Evolutionary conservation across 2,888 invertebrate species (phyloP), one percentile per base, ranked within the genome.

Genomic region (Byasa hedistus): DNA sequence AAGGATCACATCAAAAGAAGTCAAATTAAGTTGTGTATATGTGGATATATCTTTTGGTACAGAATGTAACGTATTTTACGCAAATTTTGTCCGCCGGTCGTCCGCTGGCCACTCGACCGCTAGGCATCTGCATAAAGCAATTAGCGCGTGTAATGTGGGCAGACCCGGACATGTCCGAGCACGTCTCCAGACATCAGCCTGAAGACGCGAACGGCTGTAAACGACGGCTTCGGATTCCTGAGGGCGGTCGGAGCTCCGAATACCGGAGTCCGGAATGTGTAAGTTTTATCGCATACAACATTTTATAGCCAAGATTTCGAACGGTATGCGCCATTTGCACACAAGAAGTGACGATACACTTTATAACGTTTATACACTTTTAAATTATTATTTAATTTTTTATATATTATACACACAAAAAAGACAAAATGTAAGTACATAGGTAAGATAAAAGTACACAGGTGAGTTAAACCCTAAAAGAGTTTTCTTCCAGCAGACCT

Each of bases 81-180:
- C 58, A 62, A 66, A 66, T 58, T 63, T 60, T 57, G 32, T 24
- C 57, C 65, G 52, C 44, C 63, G 60, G 27, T 70, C 71, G 63
- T 66, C 68, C 69, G 15, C 39, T 39, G 15, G 39, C 3, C 15
- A 64, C 61, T 65, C 69, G 71, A 71, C 70, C 79, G 78, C 77
- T 78, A 77, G 81, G 85, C 82, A 86, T 86, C 81, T 83, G 84
- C 81, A 83, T 87, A 85, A 86, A 86, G 87, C 87, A 87, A 89
- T 89, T 88, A 90, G 82, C 85, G 83, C 81, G 76, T 83, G 78
- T 85, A 87, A 85, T 86, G 84, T 84, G 82, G 81, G 78, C 76
- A 71, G 74, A 73, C 75, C 81, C 76, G 78, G 78, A 83, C 82
- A 81, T 78, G 73, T 71, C 73, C 67, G 69, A 67, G 67, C 65